Percentiles rank a stretch among this genome's conserved stretches.
These are phyloP conservation scores for Agrochola macilenta DNA, from an alignment of 2,888 invertebrate species.

Conservation along the genomic window DNA sequence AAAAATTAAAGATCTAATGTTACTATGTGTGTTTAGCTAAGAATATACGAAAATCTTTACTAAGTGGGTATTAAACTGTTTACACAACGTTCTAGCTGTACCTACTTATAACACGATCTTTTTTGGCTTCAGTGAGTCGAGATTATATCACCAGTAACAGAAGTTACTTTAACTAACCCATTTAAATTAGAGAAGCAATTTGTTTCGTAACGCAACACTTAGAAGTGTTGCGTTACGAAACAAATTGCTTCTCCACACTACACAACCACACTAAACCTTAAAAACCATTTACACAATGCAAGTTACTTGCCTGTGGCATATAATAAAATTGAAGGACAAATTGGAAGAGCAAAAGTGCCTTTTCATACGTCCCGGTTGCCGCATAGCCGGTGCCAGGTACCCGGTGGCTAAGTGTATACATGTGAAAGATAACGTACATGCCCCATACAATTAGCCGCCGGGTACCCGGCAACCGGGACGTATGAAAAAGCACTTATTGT, in stretches of 20 bases:
- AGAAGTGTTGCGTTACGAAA: no score
- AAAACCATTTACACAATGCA: no score
- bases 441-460: no score
- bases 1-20: neutral
- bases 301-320: neutral
- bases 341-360: no score
- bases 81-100: neutral
- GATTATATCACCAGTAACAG: neutral
- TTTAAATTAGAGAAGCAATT: neutral
- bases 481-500: no score
- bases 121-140: slow-evolving; percentile 23
- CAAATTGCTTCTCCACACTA: no score
- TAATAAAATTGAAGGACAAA: neutral
- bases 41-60: neutral
- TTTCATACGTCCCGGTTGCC: no score
- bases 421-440: no score
- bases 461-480: no score
- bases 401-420: no score
- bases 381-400: no score
- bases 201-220: neutral
- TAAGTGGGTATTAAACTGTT: neutral
- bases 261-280: neutral
- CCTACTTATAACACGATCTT: neutral
- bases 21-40: neutral
- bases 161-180: neutral